A percentile compares a stretch with the other conserved stretches of the same genome.
phyloP scores from a whole-genome alignment of 2,888 invertebrate genomes.

The Nomada ferruginata region DNA sequence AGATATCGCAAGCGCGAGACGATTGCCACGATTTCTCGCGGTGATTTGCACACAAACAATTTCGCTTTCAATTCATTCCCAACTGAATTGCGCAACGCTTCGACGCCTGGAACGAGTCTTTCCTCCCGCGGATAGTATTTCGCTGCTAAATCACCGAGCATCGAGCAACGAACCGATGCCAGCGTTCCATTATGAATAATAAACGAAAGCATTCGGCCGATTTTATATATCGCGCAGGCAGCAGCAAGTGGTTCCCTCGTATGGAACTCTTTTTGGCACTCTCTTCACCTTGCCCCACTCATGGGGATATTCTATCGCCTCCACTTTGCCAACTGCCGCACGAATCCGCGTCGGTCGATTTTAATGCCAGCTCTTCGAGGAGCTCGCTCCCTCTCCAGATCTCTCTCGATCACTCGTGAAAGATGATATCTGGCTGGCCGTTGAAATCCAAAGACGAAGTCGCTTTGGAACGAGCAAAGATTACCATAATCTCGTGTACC shows the following conservation, averaged over 20 bases:
- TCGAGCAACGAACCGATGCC: conserved; percentile 60
- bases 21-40: conserved; percentile 46
- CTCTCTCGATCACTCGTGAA: background rate
- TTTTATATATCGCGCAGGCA: conserved; percentile 29
- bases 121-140: conserved; percentile 14
- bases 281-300: background rate
- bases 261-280: conserved; percentile 20
- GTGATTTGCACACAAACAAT: conserved; percentile 58
- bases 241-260: conserved; percentile 54
- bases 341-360: too few relatives aligned
- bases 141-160: conserved; percentile 55
- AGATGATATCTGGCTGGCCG: conserved; percentile 10
- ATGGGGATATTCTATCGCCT: background rate
- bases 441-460: conserved; percentile 45
- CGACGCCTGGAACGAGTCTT: conserved; percentile 15
- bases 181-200: conserved; percentile 80
- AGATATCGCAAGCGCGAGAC: conserved; percentile 21
- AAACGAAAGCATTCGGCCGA: conserved; percentile 73
- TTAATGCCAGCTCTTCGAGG: too few relatives aligned
- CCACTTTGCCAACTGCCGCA: too few relatives aligned
- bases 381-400: background rate
- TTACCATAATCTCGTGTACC: conserved; percentile 54
- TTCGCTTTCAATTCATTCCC: conserved; percentile 51
- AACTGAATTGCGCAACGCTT: conserved; percentile 43
- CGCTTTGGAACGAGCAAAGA: conserved; percentile 42